These are phyloP conservation scores for Probaryconus sp. DNA, from an alignment of 1,140 invertebrate species.

Conservation along the genomic window DNA sequence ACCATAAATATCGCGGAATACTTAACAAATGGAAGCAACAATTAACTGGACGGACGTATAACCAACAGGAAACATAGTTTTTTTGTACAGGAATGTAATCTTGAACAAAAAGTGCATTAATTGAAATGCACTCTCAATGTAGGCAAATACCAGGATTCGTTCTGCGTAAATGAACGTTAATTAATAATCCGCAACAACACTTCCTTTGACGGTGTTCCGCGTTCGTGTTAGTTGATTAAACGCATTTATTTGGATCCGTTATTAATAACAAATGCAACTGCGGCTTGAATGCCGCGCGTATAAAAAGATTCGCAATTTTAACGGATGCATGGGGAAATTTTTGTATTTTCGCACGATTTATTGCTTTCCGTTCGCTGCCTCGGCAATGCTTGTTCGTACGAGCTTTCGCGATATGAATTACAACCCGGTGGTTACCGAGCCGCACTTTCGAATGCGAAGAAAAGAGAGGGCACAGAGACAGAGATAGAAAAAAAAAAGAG, in stretches of 20 bases:
- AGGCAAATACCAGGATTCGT: background rate
- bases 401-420: constrained; percentile 61
- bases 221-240: constrained; percentile 31
- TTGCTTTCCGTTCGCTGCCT: constrained; percentile 59
- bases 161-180: constrained; percentile 20
- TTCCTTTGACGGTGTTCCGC: background rate
- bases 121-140: background rate
- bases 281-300: constrained; percentile 34
- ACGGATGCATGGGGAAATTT: constrained; percentile 54
- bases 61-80: no score
- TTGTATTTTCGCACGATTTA: constrained; percentile 58
- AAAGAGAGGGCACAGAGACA: constrained; percentile 19
- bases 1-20: no score
- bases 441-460: constrained; percentile 39
- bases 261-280: constrained; percentile 40
- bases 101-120: no score
- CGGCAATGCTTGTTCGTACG: constrained; percentile 53
- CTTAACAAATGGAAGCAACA: no score
- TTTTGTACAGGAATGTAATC: no score
- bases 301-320: constrained; percentile 58
- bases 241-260: constrained; percentile 20
- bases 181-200: constrained; percentile 13
- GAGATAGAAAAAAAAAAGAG: constrained; percentile 18
- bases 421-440: constrained; percentile 45
- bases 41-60: no score